Conservation (phyloP, 2,888 invertebrate genomes). For the Pachycephus smyrnensis region DNA sequence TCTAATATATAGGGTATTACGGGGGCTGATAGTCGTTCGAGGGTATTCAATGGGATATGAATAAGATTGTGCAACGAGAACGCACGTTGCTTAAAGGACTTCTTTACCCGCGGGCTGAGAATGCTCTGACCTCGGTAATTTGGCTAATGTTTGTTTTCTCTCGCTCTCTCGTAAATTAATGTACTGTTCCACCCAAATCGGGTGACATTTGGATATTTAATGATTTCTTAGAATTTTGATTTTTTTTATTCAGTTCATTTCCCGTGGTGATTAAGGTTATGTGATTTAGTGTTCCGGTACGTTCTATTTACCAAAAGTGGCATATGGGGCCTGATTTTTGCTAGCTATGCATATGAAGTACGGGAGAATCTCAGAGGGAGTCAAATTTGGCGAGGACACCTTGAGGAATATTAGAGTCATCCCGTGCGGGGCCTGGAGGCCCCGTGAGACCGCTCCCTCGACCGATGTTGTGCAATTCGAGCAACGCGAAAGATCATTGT, state of each 20-base stretch:
- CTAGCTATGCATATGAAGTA: background rate
- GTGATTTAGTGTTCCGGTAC: no score
- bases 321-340: background rate
- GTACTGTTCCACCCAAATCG: background rate
- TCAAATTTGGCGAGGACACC: conserved; percentile 25
- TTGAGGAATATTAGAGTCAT: conserved; percentile 47
- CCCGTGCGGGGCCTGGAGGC: conserved; percentile 27
- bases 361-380: background rate
- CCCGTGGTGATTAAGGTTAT: background rate
- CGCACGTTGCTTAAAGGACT: conserved; percentile 3
- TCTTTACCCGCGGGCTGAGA: background rate
- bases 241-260: background rate
- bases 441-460: conserved; percentile 45
- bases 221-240: background rate
- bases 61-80: conserved; percentile 1
- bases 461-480: conserved; percentile 38
- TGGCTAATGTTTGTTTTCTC: conserved; percentile 7
- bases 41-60: background rate
- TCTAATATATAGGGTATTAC: background rate
- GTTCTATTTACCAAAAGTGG: background rate
- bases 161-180: background rate
- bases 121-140: conserved; percentile 5
- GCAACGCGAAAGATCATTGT: conserved; percentile 48
- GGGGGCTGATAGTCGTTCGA: background rate
- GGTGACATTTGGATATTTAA: background rate